Percentiles rank a stretch among this genome's conserved stretches.
phyloP scores from a whole-genome alignment of 2,888 invertebrate species.

The Tortricodes alternella region DNA sequence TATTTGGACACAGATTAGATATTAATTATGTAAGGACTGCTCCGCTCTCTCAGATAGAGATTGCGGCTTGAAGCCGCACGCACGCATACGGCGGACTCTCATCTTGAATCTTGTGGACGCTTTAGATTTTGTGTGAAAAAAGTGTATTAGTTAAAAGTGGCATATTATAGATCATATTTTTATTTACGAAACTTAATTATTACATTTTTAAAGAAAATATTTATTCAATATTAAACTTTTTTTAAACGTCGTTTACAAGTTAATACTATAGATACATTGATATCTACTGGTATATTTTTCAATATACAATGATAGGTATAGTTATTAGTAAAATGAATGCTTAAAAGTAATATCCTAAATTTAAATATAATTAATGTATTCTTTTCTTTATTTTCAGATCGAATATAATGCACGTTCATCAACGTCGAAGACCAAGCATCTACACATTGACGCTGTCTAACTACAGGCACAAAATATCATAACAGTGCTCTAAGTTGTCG shows the following conservation, averaged over 20 bases:
- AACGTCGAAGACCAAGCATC: slow-evolving; percentile 58
- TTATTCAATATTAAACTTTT: too few relatives aligned
- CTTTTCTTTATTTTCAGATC: slow-evolving; percentile 64
- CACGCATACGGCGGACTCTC: slow-evolving; percentile 19
- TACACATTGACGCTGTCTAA: slow-evolving; percentile 67
- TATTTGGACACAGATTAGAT: slow-evolving; percentile 32
- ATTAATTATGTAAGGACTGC: slow-evolving; percentile 63
- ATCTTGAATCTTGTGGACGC: background rate
- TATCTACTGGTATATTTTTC: background rate
- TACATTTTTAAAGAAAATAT: too few relatives aligned
- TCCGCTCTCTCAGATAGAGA: slow-evolving; percentile 50
- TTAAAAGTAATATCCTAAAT: background rate
- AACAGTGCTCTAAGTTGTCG: slow-evolving; percentile 29
- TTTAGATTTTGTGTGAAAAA: slow-evolving; percentile 15
- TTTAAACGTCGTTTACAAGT: too few relatives aligned
- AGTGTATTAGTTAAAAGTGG: slow-evolving; percentile 7
- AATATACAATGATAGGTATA: slow-evolving; percentile 10
- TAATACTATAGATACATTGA: background rate
- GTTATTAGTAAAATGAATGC: background rate
- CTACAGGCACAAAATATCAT: slow-evolving; percentile 69
- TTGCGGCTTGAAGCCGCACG: slow-evolving; percentile 56
- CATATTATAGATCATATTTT: background rate
- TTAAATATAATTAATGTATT: slow-evolving; percentile 10
- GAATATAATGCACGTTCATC: slow-evolving; percentile 70
- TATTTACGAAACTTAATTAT: background rate